phyloP scores from a whole-genome alignment of 2,113 vertebrate species.

The Aegithalos caudatus region DNA sequence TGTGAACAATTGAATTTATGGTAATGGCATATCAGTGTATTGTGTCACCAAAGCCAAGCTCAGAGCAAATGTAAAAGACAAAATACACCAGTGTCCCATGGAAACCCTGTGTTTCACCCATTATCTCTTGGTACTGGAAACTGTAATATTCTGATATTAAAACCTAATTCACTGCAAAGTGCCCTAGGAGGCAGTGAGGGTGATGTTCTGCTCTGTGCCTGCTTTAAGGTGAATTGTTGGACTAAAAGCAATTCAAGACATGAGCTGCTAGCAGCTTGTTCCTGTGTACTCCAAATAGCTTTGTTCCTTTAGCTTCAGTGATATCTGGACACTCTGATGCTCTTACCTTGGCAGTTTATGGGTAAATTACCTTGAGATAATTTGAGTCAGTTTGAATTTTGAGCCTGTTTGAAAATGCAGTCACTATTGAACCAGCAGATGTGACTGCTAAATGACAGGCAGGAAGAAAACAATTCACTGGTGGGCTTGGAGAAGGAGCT shows the following conservation, averaged over 20 bases:
- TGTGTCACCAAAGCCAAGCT: constrained; percentile 30
- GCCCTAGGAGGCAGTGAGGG: not conserved
- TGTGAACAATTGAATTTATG: constrained; percentile 67
- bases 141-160: constrained; percentile 55
- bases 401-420: not conserved
- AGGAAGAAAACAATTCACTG: not conserved
- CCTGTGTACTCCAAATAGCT: not conserved
- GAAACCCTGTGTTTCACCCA: constrained; percentile 23
- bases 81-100: not conserved
- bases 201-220: not conserved
- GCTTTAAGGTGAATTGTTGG: not conserved
- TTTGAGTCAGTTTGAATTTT: not conserved
- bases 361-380: not conserved
- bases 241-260: not conserved
- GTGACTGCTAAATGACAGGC: not conserved
- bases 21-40: constrained; percentile 55
- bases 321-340: not conserved
- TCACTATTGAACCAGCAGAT: not conserved
- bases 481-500: not conserved
- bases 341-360: not conserved
- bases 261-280: accelerated
- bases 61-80: not conserved
- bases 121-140: constrained; percentile 29
- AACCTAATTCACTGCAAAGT: constrained; percentile 21
- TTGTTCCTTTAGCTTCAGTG: not conserved